Evolutionary conservation across 2,888 invertebrate genomes (phyloP), one percentile per base, ranked within the genome.

Genomic region (Ophion slaviceki): DNA sequence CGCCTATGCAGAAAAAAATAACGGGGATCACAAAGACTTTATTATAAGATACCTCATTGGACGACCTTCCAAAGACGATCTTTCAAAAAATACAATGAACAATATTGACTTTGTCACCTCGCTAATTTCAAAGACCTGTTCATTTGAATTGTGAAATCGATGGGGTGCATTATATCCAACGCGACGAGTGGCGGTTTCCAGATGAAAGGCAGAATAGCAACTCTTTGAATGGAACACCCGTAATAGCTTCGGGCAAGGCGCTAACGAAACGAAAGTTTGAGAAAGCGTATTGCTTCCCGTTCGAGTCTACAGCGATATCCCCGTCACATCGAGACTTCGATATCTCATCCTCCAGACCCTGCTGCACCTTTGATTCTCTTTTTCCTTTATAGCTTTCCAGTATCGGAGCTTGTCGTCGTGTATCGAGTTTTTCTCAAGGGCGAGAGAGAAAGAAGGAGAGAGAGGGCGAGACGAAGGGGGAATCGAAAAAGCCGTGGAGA

Each of bases 391-490:
- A 40, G 40, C 45, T 17, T 32, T 20, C 32, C 20, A 11, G 75
- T n/a, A 78, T 40, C 64, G 57, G 79, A 70, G 66, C 80, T 80
- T 67, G 78, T 77, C 59, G 71, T 71, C 66, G 76, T 71, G 53
- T 81, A 80, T 86, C 84, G 68, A 72, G 57, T 86, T 77, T 80
- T 47, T 57, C n/a, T 24, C 59, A 61, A 70, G 80, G 36, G 36
- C n/a, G 53, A 59, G n/a, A 53, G 61, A 75, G 45, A 6, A 53
- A 14, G 20, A 36, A 20, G 64, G 32, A 62, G 47, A 20, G 24
- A n/a, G 45, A 71, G 32, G 32, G 36, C 62, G 53, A 24, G 67
- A 59, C 72, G 68, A 67, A 68, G 62, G 53, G 28, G 11, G 24
- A 47, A n/a, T 40, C 20, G 57, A 57, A 45, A 70, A 62, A 68